Percentiles rank a stretch among this genome's conserved stretches.
phyloP scores from a whole-genome alignment of 2,888 invertebrate species.

The Boloria euphrosyne region DNA sequence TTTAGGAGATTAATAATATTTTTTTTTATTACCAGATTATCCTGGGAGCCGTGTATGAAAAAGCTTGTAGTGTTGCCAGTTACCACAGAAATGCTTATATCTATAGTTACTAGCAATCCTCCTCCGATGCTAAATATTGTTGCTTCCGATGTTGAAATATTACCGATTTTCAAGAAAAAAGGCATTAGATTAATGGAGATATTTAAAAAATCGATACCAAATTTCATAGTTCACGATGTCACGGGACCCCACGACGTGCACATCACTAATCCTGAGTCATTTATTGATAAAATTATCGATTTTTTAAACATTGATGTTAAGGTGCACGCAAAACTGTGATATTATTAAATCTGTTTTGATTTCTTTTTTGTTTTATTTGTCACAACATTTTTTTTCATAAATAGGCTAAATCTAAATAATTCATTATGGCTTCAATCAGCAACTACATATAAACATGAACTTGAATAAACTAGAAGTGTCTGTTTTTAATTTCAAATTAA shows the following conservation, averaged over 20 bases:
- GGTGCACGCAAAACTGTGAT: conserved; percentile 21
- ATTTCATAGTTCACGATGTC: conserved; percentile 52
- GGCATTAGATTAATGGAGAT: conserved; percentile 47
- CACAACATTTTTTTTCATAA: no score
- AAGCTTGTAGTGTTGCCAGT: conserved; percentile 46
- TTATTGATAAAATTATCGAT: conserved; percentile 60
- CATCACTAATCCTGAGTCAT: conserved; percentile 74
- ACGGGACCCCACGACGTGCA: conserved; percentile 83
- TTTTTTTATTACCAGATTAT: conserved; percentile 48
- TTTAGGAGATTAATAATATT: no score
- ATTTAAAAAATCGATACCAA: conserved; percentile 46
- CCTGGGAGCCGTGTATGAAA: conserved; percentile 60
- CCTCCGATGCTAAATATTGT: conserved; percentile 55
- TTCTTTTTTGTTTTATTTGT: no score
- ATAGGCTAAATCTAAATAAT: no score
- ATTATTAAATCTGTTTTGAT: neutral
- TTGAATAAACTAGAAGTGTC: no score
- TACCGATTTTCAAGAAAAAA: conserved; percentile 40
- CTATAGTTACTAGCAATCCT: conserved; percentile 24
- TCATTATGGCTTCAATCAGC: no score
- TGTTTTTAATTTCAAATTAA: no score
- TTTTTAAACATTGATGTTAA: conserved; percentile 53
- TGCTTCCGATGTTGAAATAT: conserved; percentile 40
- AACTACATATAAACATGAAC: no score
- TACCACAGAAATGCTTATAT: conserved; percentile 49